Conservation (phyloP, 2,113 vertebrate species). For the Podarcis raffonei region DNA sequence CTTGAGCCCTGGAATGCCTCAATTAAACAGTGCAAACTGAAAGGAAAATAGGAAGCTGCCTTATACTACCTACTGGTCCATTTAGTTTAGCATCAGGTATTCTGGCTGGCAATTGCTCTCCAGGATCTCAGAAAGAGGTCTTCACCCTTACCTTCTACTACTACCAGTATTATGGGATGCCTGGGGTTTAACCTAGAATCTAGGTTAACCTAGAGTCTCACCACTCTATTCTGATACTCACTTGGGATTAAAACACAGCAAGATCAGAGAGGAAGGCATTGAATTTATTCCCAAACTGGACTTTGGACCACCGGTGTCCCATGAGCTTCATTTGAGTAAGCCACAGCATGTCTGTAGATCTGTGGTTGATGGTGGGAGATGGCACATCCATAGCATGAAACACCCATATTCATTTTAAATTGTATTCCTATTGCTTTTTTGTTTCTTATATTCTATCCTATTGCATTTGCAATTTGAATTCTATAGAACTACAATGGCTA, state of each 20-base stretch:
- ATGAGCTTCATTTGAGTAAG: neutral
- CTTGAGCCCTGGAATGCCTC: neutral
- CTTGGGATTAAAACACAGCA: neutral
- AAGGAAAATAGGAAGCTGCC: neutral
- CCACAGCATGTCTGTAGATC: neutral
- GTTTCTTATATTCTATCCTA: no score
- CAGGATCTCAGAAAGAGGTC: neutral
- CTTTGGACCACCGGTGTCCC: no score
- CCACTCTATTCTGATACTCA: neutral
- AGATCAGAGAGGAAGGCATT: no score
- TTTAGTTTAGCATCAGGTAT: neutral
- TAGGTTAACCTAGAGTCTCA: neutral
- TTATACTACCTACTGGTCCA: neutral
- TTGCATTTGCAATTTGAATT: no score
- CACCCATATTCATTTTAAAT: no score
- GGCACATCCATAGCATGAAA: no score
- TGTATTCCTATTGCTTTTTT: no score
- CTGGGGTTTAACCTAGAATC: neutral
- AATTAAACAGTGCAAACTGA: neutral
- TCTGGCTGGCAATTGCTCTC: neutral
- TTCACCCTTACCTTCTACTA: neutral
- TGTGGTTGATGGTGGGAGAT: neutral
- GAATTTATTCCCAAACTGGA: no score
- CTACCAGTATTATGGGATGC: neutral
- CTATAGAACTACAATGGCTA: no score